A percentile compares a stretch with the other conserved stretches of the same genome.
Evolutionary conservation across 1,140 invertebrate species (phyloP).

Genomic region (Maniola jurtina): DNA sequence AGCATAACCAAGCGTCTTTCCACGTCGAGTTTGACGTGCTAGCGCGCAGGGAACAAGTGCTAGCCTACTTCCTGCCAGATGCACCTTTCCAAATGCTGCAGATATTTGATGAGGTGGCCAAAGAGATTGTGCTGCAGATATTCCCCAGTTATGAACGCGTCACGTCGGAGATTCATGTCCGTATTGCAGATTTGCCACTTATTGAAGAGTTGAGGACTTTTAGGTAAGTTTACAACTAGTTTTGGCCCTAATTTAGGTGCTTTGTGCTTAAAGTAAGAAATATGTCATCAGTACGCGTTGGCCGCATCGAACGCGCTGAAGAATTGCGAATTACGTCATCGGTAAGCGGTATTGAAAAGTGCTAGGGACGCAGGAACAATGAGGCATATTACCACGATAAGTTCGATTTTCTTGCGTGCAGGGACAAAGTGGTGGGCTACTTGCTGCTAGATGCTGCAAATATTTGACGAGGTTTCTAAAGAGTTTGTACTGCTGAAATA

Average conservation of each 20-base stretch:
- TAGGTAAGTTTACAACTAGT: neutral
- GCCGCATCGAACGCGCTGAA: too few relatives aligned
- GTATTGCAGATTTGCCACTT: slow-evolving; percentile 96
- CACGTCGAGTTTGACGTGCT: slow-evolving; percentile 96
- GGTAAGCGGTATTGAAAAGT: too few relatives aligned
- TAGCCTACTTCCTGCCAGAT: slow-evolving; percentile 98
- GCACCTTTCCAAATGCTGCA: slow-evolving; percentile 97
- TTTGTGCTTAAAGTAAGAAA: too few relatives aligned
- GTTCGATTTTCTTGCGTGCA: slow-evolving; percentile 92
- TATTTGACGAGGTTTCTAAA: slow-evolving; percentile 97
- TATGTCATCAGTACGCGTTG: too few relatives aligned
- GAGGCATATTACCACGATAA: slow-evolving; percentile 95
- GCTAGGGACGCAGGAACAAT: slow-evolving; percentile 89
- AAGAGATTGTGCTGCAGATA: slow-evolving; percentile 95
- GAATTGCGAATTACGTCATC: too few relatives aligned
- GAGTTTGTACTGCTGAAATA: slow-evolving; percentile 97
- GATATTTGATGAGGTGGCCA: slow-evolving; percentile 97
- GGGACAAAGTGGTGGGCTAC: slow-evolving; percentile 96
- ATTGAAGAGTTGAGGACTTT: slow-evolving; percentile 96
- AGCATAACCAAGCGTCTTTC: slow-evolving; percentile 94
- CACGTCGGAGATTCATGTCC: slow-evolving; percentile 94
- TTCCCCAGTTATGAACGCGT: slow-evolving; percentile 98
- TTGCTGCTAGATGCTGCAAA: slow-evolving; percentile 98
- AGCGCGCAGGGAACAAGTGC: slow-evolving; percentile 92
- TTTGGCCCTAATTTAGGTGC: too few relatives aligned